A percentile compares a stretch with the other conserved stretches of the same genome.
phyloP scores from a whole-genome alignment of 2,888 invertebrate species.

The Eudasyphora cyanicolor region DNA sequence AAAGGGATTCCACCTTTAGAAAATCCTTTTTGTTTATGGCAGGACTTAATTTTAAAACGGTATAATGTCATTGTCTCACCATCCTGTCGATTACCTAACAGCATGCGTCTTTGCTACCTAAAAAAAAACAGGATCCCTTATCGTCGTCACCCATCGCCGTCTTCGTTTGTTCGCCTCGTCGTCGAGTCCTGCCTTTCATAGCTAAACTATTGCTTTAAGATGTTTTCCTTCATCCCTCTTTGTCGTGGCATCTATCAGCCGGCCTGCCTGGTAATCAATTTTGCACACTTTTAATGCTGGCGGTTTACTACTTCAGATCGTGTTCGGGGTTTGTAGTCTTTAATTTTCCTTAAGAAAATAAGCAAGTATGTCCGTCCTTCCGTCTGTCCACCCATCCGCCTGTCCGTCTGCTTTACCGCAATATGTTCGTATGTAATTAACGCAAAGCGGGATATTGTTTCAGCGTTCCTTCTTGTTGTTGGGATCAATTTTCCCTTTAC shows the following conservation, averaged over 20 bases:
- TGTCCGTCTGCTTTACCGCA: constrained; percentile 51
- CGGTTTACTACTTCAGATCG: neutral
- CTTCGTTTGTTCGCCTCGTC: neutral
- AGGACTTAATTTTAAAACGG: constrained; percentile 27
- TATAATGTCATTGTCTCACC: constrained; percentile 6
- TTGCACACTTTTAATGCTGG: constrained; percentile 48
- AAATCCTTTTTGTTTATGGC: constrained; percentile 50
- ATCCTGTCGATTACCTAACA: constrained; percentile 21
- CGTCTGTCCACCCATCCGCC: neutral
- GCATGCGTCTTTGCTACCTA: constrained; percentile 42
- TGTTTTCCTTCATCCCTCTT: neutral
- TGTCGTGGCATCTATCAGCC: constrained; percentile 8
- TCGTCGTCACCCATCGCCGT: neutral
- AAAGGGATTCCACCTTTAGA: constrained; percentile 12
- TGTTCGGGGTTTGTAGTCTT: constrained; percentile 1
- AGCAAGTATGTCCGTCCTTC: neutral
- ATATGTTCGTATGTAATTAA: constrained; percentile 51
- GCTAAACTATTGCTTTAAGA: neutral
- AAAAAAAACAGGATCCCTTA: neutral
- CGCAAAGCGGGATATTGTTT: constrained; percentile 6
- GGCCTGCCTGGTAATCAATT: constrained; percentile 41
- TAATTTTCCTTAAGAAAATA: neutral
- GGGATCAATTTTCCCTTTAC: neutral
- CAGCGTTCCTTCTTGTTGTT: neutral
- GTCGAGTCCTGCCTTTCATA: too few relatives aligned